Percentiles rank a stretch among this genome's conserved stretches.
Evolutionary conservation across 1,140 invertebrate species (phyloP).

Genomic region (Steinernema feltiae): DNA sequence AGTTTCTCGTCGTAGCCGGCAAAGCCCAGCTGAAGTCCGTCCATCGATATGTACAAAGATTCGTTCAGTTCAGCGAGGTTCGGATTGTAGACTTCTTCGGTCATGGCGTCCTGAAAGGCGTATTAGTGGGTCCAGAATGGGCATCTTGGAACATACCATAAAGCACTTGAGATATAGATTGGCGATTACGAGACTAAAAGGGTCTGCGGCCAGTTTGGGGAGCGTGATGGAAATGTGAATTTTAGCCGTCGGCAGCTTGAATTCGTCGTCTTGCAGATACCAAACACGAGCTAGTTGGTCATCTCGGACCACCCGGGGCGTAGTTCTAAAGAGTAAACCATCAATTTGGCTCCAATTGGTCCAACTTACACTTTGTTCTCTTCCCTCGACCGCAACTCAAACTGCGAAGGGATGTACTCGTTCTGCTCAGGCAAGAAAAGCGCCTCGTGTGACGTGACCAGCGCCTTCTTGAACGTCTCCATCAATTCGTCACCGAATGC

Average conservation of each 20-base stretch:
- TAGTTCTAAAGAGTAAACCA: too few relatives aligned
- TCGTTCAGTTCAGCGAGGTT: too few relatives aligned
- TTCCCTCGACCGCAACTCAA: conserved; percentile 70
- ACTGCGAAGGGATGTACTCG: conserved; percentile 81
- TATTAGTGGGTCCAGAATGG: too few relatives aligned
- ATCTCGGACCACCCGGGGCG: background rate
- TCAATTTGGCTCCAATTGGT: too few relatives aligned
- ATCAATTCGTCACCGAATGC: conserved; percentile 62
- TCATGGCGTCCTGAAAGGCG: too few relatives aligned
- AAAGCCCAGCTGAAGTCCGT: conserved; percentile 76
- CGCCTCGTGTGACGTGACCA: conserved; percentile 59
- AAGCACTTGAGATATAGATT: background rate
- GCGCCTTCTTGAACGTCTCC: conserved; percentile 20
- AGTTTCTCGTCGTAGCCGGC: conserved; percentile 87
- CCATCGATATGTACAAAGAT: conserved; percentile 49
- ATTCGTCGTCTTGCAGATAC: conserved; percentile 62
- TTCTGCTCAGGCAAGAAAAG: conserved; percentile 74
- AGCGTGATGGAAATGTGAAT: conserved; percentile 78
- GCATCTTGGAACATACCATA: too few relatives aligned
- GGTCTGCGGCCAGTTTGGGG: background rate
- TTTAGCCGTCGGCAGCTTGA: conserved; percentile 82
- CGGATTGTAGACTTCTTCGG: too few relatives aligned
- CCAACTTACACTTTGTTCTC: too few relatives aligned
- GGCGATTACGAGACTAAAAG: background rate
- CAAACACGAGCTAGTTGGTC: background rate